These are phyloP conservation scores for Ptychochromis oligacanthus DNA, from an alignment of 2,113 vertebrate species.

Conservation along the genomic window DNA sequence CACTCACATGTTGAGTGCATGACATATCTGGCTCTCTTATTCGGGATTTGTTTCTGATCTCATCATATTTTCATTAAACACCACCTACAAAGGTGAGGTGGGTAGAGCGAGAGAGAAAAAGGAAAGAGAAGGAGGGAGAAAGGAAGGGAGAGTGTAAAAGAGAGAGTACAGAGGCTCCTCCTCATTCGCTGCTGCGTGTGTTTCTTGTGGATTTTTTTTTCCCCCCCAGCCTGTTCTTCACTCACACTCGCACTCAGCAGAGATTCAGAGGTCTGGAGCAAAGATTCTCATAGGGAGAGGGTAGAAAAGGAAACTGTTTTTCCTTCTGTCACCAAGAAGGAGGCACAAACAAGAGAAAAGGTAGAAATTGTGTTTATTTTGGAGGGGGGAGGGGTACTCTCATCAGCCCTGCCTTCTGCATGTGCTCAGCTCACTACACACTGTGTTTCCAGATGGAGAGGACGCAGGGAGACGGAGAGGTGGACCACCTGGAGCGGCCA, in stretches of 20 bases:
- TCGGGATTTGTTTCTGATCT: slow-evolving; percentile 46
- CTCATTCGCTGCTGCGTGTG: slow-evolving; percentile 66
- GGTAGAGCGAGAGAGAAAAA: slow-evolving; percentile 24
- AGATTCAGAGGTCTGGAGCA: slow-evolving; percentile 64
- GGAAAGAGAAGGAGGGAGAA: slow-evolving; percentile 9
- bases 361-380: slow-evolving; percentile 52
- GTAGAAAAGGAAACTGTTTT: slow-evolving; percentile 3
- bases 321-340: slow-evolving; percentile 12
- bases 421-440: slow-evolving; percentile 56
- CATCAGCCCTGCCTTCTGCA: slow-evolving; percentile 51
- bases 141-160: slow-evolving; percentile 33
- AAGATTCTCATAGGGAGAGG: slow-evolving; percentile 42
- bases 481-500: slow-evolving; percentile 64
- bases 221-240: slow-evolving; percentile 56
- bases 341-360: slow-evolving; percentile 26
- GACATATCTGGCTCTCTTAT: slow-evolving; percentile 1
- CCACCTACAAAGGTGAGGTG: slow-evolving; percentile 63
- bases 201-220: slow-evolving; percentile 50
- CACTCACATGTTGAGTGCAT: neutral
- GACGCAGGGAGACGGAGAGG: slow-evolving; percentile 64
- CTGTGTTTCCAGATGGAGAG: slow-evolving; percentile 74
- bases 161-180: slow-evolving; percentile 67
- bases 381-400: slow-evolving; percentile 12
- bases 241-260: slow-evolving; percentile 62
- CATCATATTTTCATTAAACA: slow-evolving; percentile 54